These are phyloP conservation scores for Ligdia adustata DNA, from an alignment of 2,888 invertebrate species.

Conservation along the genomic window DNA sequence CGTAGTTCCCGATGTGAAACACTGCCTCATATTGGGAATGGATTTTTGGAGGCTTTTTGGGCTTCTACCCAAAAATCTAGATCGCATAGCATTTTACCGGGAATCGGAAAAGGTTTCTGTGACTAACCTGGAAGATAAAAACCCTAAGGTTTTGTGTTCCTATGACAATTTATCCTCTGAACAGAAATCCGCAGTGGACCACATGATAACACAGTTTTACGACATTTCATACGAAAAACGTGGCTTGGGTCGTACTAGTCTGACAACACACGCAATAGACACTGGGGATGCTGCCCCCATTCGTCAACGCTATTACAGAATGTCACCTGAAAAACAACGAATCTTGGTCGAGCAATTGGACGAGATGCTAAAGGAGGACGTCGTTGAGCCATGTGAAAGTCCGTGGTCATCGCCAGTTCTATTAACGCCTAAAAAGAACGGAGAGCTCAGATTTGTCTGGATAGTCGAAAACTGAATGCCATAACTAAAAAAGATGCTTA, in stretches of 20 bases:
- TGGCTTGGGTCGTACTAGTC: conserved; percentile 34
- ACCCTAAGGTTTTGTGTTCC: neutral
- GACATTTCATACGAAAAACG: conserved; percentile 3
- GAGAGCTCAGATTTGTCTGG: conserved; percentile 35
- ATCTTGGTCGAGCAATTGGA: conserved; percentile 32
- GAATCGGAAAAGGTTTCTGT: neutral
- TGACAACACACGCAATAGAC: conserved; percentile 35
- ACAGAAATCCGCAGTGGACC: conserved; percentile 14
- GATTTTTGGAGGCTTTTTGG: conserved; percentile 22
- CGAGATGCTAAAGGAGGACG: conserved; percentile 34
- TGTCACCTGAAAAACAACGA: conserved; percentile 39
- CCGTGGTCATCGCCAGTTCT: conserved; percentile 32
- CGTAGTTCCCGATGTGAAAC: conserved; percentile 15
- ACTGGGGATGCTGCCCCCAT: conserved; percentile 39
- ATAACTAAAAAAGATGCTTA: conserved; percentile 30
- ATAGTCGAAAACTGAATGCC: conserved; percentile 35
- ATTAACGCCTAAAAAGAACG: conserved; percentile 34
- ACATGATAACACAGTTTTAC: conserved; percentile 25
- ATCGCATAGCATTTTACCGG: neutral
- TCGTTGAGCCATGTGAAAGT: conserved; percentile 38
- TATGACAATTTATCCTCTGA: neutral
- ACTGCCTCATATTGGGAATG: conserved; percentile 12
- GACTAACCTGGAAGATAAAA: too few species aligned
- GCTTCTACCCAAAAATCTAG: conserved; percentile 11
- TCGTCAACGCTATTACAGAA: conserved; percentile 36